phyloP scores from a whole-genome alignment of 2,797 vertebrate species.

The Phataginus tricuspis region DNA sequence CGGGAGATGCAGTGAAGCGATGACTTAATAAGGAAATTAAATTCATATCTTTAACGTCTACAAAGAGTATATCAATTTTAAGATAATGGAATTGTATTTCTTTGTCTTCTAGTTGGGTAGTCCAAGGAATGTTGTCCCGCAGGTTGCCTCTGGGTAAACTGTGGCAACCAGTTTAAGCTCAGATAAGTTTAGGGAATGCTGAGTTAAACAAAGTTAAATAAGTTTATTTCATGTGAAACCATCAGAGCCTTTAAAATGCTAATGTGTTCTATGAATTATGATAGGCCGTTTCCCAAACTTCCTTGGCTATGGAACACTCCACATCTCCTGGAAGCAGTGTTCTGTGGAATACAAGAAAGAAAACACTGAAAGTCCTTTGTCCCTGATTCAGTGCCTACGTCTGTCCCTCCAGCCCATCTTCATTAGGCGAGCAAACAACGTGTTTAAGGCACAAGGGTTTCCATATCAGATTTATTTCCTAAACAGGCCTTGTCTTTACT shows the following conservation, averaged over 20 bases:
- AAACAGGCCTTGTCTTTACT: neutral
- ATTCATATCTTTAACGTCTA: conserved; percentile 37
- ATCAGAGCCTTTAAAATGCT: conserved; percentile 33
- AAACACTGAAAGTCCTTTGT: neutral
- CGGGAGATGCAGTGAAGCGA: neutral
- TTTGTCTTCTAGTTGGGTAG: conserved; percentile 63
- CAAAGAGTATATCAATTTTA: conserved; percentile 47
- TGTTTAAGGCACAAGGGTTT: neutral
- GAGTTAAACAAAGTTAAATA: conserved; percentile 61
- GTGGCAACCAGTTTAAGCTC: conserved; percentile 66
- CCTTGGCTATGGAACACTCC: neutral
- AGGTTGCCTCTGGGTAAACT: conserved; percentile 63
- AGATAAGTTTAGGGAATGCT: conserved; percentile 66
- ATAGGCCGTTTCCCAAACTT: neutral
- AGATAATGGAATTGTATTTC: conserved; percentile 58
- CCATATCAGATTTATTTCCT: neutral
- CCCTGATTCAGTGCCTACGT: neutral
- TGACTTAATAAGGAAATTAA: conserved; percentile 52
- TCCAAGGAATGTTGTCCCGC: conserved; percentile 50
- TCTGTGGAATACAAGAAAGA: neutral
- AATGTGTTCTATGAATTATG: conserved; percentile 47
- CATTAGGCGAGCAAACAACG: neutral
- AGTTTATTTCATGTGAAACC: conserved; percentile 59
- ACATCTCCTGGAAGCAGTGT: neutral
- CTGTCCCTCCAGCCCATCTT: neutral